phyloP scores from a whole-genome alignment of 2,797 vertebrate species.

The Synaphobranchus kaupii region DNA sequence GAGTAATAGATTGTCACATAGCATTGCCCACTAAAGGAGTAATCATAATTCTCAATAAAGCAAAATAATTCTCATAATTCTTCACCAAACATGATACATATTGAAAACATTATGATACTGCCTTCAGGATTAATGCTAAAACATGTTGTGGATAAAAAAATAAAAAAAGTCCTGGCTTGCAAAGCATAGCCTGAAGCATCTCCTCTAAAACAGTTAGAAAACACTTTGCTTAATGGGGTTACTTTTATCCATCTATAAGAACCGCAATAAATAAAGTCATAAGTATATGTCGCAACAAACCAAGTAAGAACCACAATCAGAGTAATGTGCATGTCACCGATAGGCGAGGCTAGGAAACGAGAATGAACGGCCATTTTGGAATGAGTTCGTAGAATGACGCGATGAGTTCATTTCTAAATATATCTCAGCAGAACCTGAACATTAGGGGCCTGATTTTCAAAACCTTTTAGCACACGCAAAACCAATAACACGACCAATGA shows the following conservation, averaged over 20 bases:
- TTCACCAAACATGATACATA: background rate
- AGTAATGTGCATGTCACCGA: slow-evolving; percentile 28
- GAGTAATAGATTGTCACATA: background rate
- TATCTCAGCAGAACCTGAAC: slow-evolving; percentile 45
- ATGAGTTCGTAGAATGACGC: slow-evolving; percentile 38
- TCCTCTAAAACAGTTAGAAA: slow-evolving; percentile 46
- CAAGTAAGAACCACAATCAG: background rate
- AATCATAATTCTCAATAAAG: background rate
- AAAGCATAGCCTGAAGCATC: slow-evolving; percentile 45
- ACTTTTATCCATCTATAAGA: slow-evolving; percentile 44
- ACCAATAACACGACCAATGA: no score
- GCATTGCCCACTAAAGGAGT: background rate
- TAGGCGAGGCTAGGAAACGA: slow-evolving; percentile 43
- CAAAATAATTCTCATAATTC: no score
- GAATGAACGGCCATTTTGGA: background rate
- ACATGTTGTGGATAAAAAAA: background rate
- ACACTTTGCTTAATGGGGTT: slow-evolving; percentile 48
- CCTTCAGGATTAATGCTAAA: background rate
- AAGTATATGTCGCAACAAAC: background rate
- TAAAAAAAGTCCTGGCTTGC: slow-evolving; percentile 5
- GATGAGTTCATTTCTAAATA: slow-evolving; percentile 61
- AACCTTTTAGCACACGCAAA: no score
- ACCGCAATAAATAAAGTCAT: slow-evolving; percentile 45
- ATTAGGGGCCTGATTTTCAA: slow-evolving; percentile 29
- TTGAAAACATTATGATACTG: background rate